A percentile compares a stretch with the other conserved stretches of the same genome.
Conservation (phyloP, 2,888 invertebrate species). For the Muscina levida region DNA sequence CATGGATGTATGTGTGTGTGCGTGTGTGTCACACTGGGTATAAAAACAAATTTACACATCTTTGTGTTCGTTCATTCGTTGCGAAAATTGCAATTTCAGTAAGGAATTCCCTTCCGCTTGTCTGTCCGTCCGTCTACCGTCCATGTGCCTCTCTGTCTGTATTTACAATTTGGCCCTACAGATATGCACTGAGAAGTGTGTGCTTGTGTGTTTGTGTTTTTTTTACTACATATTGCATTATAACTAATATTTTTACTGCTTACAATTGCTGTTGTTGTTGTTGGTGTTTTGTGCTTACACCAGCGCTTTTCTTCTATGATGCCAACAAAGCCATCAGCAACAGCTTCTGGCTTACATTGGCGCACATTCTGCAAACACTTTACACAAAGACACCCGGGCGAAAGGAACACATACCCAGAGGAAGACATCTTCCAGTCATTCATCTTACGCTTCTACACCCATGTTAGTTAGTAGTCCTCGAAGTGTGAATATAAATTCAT, state of each 20-base stretch:
- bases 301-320: constrained; percentile 60
- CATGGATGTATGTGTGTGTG: constrained; percentile 4
- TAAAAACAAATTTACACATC: constrained; percentile 11
- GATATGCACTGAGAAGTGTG: constrained; percentile 59
- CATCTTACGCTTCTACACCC: too few species aligned
- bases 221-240: constrained; percentile 27
- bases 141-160: constrained; percentile 14
- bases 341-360: constrained; percentile 58
- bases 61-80: constrained; percentile 40
- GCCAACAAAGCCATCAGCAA: constrained; percentile 63
- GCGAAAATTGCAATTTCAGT: constrained; percentile 55
- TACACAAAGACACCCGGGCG: constrained; percentile 10
- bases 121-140: constrained; percentile 7
- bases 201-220: constrained; percentile 11
- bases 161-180: constrained; percentile 43
- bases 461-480: too few species aligned
- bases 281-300: constrained; percentile 41
- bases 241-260: constrained; percentile 48
- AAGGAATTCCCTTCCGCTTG: background rate
- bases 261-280: background rate
- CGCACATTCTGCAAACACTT: background rate
- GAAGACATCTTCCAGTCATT: background rate
- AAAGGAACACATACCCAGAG: constrained; percentile 1
- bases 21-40: background rate
- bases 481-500: background rate